Conservation (phyloP, 1,140 invertebrate species). For the Coptotermes formosanus region DNA sequence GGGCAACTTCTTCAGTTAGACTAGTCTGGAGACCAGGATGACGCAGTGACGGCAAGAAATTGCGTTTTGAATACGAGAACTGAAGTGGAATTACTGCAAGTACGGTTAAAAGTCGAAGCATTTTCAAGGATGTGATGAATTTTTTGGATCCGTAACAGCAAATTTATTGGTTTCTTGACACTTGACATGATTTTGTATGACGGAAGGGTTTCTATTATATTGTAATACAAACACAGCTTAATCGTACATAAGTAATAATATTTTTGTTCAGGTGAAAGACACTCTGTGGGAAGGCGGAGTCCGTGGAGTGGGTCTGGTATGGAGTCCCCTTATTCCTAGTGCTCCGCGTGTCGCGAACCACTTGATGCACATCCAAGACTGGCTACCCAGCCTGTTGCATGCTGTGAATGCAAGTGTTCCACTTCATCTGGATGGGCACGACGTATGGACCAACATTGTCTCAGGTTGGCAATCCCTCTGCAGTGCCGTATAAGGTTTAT, state of each 20-base stretch:
- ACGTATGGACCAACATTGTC: constrained; percentile 71
- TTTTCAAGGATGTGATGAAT: too few relatives aligned
- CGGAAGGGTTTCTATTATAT: too few relatives aligned
- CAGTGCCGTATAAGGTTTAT: constrained; percentile 45
- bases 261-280: constrained; percentile 47
- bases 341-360: constrained; percentile 60
- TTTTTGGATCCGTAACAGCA: too few relatives aligned
- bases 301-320: constrained; percentile 54
- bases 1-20: too few relatives aligned
- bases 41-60: too few relatives aligned
- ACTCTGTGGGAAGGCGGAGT: constrained; percentile 90
- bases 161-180: too few relatives aligned
- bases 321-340: constrained; percentile 46
- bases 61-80: too few relatives aligned
- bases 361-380: constrained; percentile 81
- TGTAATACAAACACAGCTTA: background rate
- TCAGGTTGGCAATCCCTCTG: background rate
- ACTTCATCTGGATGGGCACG: constrained; percentile 64
- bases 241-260: background rate
- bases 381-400: constrained; percentile 80
- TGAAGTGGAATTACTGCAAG: too few relatives aligned
- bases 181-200: too few relatives aligned
- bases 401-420: constrained; percentile 47
- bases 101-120: too few relatives aligned
- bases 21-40: too few relatives aligned